Evolutionary conservation across 2,888 invertebrate genomes (phyloP).

Genomic region (Scaptomyza reducta): DNA sequence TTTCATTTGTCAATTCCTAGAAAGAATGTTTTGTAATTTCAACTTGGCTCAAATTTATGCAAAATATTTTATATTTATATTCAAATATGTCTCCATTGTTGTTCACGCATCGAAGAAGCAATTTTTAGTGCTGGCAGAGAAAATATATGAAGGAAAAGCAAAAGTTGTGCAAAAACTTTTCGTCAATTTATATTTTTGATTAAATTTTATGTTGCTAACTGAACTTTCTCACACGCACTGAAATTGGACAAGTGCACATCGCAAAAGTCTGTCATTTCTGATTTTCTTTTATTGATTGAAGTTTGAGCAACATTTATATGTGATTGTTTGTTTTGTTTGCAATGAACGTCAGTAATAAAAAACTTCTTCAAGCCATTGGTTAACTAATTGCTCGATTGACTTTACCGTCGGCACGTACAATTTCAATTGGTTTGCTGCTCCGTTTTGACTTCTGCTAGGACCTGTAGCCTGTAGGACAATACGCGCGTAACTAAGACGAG

Average conservation of each 20-base stretch:
- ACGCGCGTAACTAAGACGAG: constrained; percentile 67
- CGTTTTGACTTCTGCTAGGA: background rate
- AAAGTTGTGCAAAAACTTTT: constrained; percentile 23
- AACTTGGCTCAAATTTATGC: background rate
- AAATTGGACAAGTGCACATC: constrained; percentile 19
- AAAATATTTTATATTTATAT: background rate
- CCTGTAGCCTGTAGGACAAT: constrained; percentile 51
- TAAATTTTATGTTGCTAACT: background rate
- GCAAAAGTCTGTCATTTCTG: constrained; percentile 25
- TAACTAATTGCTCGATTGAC: constrained; percentile 2
- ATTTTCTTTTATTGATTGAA: constrained; percentile 4
- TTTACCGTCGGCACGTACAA: constrained; percentile 23
- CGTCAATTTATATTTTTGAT: constrained; percentile 3
- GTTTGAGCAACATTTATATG: constrained; percentile 28
- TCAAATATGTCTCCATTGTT: background rate
- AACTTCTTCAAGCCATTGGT: background rate
- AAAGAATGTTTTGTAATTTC: background rate
- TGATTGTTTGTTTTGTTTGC: background rate
- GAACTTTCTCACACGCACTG: constrained; percentile 16
- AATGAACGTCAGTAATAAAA: background rate
- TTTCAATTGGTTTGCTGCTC: background rate
- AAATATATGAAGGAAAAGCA: constrained; percentile 11
- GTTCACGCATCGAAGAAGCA: background rate
- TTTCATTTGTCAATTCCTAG: background rate
- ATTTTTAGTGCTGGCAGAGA: background rate